phyloP scores from a whole-genome alignment of 2,888 invertebrate species.

The Morpho helenor region DNA sequence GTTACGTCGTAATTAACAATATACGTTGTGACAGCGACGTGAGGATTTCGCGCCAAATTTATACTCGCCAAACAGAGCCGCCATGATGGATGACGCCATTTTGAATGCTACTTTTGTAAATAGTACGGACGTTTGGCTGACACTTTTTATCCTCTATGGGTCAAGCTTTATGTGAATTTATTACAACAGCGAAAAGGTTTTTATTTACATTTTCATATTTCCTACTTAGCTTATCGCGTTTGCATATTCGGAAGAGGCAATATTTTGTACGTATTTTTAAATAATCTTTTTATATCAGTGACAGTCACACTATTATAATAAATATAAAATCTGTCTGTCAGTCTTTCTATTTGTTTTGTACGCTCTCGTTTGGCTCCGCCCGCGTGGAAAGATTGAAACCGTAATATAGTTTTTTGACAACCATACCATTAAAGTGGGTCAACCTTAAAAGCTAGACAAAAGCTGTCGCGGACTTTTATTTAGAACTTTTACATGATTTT shows the following conservation, averaged over 20 bases:
- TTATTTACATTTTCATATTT: slow-evolving; percentile 22
- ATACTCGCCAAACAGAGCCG: slow-evolving; percentile 34
- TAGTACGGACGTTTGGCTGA: slow-evolving; percentile 32
- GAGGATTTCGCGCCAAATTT: slow-evolving; percentile 35
- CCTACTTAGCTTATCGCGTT: slow-evolving; percentile 12
- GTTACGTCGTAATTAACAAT: slow-evolving; percentile 34
- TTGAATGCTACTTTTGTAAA: slow-evolving; percentile 42
- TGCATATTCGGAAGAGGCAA: not conserved
- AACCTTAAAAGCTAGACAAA: too few relatives aligned
- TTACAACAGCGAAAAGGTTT: slow-evolving; percentile 23
- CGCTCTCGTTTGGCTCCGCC: too few relatives aligned
- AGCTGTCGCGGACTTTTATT: too few relatives aligned
- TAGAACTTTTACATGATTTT: too few relatives aligned
- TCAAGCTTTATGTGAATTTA: slow-evolving; percentile 27
- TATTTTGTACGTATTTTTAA: too few relatives aligned
- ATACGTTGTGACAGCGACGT: slow-evolving; percentile 32
- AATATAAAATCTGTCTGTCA: not conserved
- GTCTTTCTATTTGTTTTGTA: too few relatives aligned
- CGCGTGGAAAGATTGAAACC: too few relatives aligned
- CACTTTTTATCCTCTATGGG: slow-evolving; percentile 29
- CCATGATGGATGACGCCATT: slow-evolving; percentile 47
- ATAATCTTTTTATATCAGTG: too few relatives aligned
- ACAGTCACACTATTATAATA: not conserved
- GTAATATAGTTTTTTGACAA: too few relatives aligned
- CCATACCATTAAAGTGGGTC: too few relatives aligned